These are phyloP conservation scores for Pterophyllum scalare DNA, from an alignment of 2,113 vertebrate genomes.

Conservation along the genomic window DNA sequence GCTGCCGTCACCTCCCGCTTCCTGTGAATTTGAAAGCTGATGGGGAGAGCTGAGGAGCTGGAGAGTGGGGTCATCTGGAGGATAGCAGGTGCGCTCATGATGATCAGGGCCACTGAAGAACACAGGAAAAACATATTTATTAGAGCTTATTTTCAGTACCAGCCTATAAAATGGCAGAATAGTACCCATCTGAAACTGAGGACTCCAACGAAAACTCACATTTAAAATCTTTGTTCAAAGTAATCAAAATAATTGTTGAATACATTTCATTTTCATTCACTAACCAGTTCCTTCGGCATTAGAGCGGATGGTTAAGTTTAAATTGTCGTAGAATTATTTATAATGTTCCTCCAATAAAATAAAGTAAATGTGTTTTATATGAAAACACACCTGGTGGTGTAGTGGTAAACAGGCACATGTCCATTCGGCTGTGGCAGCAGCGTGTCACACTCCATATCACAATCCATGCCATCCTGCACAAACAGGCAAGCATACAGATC, in stretches of 20 bases:
- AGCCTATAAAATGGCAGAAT: neutral
- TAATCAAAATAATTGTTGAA: too few species aligned
- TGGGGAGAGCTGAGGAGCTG: slow-evolving; percentile 82
- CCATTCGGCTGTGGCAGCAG: slow-evolving; percentile 82
- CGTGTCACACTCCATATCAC: slow-evolving; percentile 80
- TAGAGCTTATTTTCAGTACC: neutral
- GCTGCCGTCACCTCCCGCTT: slow-evolving; percentile 45
- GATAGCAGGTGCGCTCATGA: slow-evolving; percentile 76
- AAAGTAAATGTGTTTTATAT: neutral
- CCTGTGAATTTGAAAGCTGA: slow-evolving; percentile 66
- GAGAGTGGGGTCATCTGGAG: slow-evolving; percentile 81
- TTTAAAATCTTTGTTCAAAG: neutral
- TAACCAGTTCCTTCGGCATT: neutral
- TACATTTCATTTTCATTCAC: neutral
- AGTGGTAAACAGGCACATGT: slow-evolving; percentile 75
- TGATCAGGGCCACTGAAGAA: slow-evolving; percentile 64
- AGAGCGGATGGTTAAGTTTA: neutral
- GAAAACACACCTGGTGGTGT: slow-evolving; percentile 79
- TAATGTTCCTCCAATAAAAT: neutral
- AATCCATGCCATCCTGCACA: slow-evolving; percentile 78
- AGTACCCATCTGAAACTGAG: too few species aligned
- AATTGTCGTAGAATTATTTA: neutral
- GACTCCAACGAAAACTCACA: too few species aligned
- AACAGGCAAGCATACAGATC: neutral
- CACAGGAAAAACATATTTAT: neutral